Conservation (phyloP, 2,888 invertebrate genomes). For the Deilephila porcellus region DNA sequence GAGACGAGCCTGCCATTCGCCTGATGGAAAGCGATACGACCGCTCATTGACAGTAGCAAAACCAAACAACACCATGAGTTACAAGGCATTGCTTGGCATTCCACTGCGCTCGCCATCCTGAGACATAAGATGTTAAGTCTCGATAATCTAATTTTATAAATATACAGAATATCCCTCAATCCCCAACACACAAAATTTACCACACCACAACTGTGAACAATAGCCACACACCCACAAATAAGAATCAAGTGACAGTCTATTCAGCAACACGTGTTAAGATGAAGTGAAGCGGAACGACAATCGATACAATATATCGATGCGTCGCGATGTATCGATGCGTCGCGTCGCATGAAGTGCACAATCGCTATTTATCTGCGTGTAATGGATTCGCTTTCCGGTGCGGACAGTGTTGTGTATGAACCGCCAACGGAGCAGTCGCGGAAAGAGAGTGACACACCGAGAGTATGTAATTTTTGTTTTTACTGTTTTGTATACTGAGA, state of each 20-base stretch:
- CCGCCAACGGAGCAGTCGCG: slow-evolving; percentile 12
- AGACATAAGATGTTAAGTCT: too few relatives aligned
- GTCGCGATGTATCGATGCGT: neutral
- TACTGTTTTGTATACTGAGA: too few relatives aligned
- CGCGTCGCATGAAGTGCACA: neutral
- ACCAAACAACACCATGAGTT: too few relatives aligned
- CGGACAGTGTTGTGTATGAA: neutral
- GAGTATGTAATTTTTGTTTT: neutral
- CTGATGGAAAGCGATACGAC: too few relatives aligned
- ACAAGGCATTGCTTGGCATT: too few relatives aligned
- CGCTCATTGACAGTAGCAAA: too few relatives aligned
- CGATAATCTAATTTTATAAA: too few relatives aligned
- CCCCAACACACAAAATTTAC: neutral
- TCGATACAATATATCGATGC: slow-evolving; percentile 5
- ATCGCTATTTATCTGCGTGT: neutral
- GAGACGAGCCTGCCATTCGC: too few relatives aligned
- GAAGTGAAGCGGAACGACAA: slow-evolving; percentile 18
- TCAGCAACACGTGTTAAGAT: neutral
- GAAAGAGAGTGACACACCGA: neutral
- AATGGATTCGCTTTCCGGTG: slow-evolving; percentile 19
- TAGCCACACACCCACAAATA: neutral
- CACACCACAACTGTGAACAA: neutral
- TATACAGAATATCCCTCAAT: neutral
- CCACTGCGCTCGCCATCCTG: too few relatives aligned
- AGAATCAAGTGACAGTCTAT: slow-evolving; percentile 21